Evolutionary conservation across 2,797 vertebrate species (phyloP).

Genomic region (Ptychadena robeensis): DNA sequence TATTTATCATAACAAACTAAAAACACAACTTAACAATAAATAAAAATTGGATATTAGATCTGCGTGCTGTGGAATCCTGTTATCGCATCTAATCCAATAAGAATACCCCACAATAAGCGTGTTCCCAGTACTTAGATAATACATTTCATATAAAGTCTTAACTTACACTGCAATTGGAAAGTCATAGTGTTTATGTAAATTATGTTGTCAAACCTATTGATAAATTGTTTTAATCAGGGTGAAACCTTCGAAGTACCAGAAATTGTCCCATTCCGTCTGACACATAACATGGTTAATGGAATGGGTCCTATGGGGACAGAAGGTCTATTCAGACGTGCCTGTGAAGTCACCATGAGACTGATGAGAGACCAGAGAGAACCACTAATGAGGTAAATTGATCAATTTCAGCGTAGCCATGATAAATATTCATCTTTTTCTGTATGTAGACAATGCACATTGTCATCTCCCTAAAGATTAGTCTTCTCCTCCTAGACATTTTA

Average conservation of each 20-base stretch:
- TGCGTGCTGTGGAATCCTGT: too few relatives aligned
- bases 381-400: constrained; percentile 89
- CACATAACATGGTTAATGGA: constrained; percentile 97
- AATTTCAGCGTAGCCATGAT: background rate
- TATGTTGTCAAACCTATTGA: background rate
- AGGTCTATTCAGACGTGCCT: constrained; percentile 95
- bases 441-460: background rate
- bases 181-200: background rate
- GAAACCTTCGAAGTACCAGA: constrained; percentile 98
- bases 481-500: too few relatives aligned
- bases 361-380: constrained; percentile 96
- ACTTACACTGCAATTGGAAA: too few relatives aligned
- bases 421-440: background rate
- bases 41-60: too few relatives aligned
- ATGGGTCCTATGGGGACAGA: constrained; percentile 99
- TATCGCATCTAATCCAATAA: too few relatives aligned
- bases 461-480: too few relatives aligned
- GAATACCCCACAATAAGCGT: too few relatives aligned
- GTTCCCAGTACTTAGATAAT: background rate
- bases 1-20: too few relatives aligned
- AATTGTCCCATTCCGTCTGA: constrained; percentile 96
- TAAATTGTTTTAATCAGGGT: constrained; percentile 75
- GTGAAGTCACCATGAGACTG: constrained; percentile 92
- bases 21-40: too few relatives aligned
- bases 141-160: background rate